These are phyloP conservation scores for Aethes cnicana DNA, from an alignment of 2,888 invertebrate species.

Conservation along the genomic window DNA sequence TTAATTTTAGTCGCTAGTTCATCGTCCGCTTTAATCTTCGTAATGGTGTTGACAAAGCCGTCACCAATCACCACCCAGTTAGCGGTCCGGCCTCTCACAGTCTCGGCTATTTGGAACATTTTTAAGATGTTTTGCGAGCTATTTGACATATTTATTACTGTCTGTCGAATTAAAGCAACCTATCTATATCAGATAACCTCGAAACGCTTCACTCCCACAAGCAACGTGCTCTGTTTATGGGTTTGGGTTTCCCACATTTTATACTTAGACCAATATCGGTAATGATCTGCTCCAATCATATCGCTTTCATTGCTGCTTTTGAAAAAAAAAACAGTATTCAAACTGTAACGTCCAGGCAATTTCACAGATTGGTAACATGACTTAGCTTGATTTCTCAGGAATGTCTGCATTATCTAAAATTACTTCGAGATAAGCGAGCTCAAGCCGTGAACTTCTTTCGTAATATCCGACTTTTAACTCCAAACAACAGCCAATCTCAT, in stretches of 20 bases:
- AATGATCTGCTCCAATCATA: neutral
- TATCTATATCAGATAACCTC: conserved; percentile 46
- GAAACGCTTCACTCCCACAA: conserved; percentile 30
- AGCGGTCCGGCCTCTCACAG: neutral
- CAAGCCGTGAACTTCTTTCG: conserved; percentile 13
- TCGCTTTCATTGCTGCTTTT: neutral
- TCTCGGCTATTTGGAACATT: neutral
- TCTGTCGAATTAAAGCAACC: conserved; percentile 38
- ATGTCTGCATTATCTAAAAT: conserved; percentile 13
- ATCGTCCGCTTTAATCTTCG: conserved; percentile 19
- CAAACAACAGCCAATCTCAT: conserved; percentile 15
- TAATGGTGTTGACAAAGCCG: conserved; percentile 19
- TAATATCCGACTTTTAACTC: conserved; percentile 11
- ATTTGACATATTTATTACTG: too few relatives aligned
- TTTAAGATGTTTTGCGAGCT: neutral
- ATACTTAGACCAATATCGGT: neutral
- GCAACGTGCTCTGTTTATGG: neutral
- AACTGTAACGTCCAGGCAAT: too few relatives aligned
- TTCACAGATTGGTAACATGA: conserved; percentile 3
- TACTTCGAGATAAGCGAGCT: conserved; percentile 14
- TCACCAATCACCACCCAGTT: conserved; percentile 15
- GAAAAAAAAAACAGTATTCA: too few relatives aligned
- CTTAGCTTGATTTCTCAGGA: neutral
- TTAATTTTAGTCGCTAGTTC: conserved; percentile 4
- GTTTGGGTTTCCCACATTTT: neutral